Evolutionary conservation across 2,113 vertebrate species (phyloP), one percentile per base, ranked within the genome.

Genomic region (Fregata magnificens): DNA sequence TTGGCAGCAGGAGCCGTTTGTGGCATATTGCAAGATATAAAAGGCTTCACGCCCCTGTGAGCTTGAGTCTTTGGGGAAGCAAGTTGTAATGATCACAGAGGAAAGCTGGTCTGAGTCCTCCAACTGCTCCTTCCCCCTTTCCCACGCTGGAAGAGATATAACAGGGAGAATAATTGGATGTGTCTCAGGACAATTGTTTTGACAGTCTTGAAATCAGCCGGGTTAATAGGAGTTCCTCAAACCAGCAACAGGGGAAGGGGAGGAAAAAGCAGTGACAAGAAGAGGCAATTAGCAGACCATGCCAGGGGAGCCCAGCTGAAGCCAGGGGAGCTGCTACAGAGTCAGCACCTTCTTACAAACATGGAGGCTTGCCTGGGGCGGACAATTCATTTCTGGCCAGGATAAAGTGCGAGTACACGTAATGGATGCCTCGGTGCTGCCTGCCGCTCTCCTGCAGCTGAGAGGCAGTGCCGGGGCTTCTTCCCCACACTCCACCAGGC

Each of bases 331-430:
- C 53, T 77, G 71, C 50, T 65, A 5, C 21, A 34, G 62, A n/a
- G 38, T 49, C 4, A 1, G 16, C 25, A 28, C 18, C 55, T 62
- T 36, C 65, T 62, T 31, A 22, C 19, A 31, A 65, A 40, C 29
- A 13, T 2, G 3, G 45, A 34, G 26, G 9, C 26, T 83, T 34
- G 11, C 32, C 71, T 50, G 40, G 38, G 42, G n/a, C 6, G 1
- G 53, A 22, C 17, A 6, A 3, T 56, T 32, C 9, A 7, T 31
- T 25, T 22, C 31, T 72, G 70, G 19, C 42, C 10, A 29, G 50
- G 50, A 40, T 45, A 22, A 56, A 82, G 31, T 0, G 2, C 0
- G 0, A 90, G 45, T 16, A 44, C 34, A 18, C 3, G 0, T 11
- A 19, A 20, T 10, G 19, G 52, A 61, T 38, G 22, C 13, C 22